Evolutionary conservation across 2,113 vertebrate genomes (phyloP), one percentile per base, ranked within the genome.

Genomic region (Sula dactylatra): DNA sequence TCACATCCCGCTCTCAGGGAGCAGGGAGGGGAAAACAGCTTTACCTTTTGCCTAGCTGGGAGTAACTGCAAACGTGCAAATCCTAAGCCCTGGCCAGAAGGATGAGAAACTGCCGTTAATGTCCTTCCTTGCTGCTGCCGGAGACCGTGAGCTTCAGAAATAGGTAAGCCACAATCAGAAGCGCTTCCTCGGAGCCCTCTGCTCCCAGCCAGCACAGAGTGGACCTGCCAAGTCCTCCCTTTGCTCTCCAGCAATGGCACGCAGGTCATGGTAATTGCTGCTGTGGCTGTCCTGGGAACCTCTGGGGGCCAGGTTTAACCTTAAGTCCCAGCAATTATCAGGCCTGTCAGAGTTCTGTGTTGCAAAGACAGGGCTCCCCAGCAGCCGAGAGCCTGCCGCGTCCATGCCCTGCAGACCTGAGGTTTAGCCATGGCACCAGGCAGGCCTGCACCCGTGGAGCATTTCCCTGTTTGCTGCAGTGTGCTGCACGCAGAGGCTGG

Each of bases 361-460:
- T 32, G 72, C 82, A 56, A n/a, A 10, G 36, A 7, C 14, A 12
- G 20, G 13, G 5, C 20, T 67, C 50, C 42, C 26, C 47, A 52
- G 54, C 50, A 40, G 58, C 80, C 0, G 1, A 24, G 47, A 47
- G 47, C 27, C 45, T 66, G 66, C 16, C 2, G 7, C 59, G 4
- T 36, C 55, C 10, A 0, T 58, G 67, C 47, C 45, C 47, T 44
- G 45, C 4, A 36, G 69, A 36, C 6, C 85, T 4, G 24, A 71
- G 54, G 56, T 8, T 50, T 9, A 27, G 29, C 56, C 8, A 1
- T 12, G 69, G 31, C 79, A 44, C 73, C 27, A 2, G 40, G 49
- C 62, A 25, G 44, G 10, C 5, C 21, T 8, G 42, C 10, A 5
- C 58, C 40, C 6, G 0, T 1, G 4, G 11, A 56, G 29, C 56